Evolutionary conservation across 2,797 vertebrate genomes (phyloP), one percentile per base, ranked within the genome.

Genomic region (Dicrostonyx torquatus): DNA sequence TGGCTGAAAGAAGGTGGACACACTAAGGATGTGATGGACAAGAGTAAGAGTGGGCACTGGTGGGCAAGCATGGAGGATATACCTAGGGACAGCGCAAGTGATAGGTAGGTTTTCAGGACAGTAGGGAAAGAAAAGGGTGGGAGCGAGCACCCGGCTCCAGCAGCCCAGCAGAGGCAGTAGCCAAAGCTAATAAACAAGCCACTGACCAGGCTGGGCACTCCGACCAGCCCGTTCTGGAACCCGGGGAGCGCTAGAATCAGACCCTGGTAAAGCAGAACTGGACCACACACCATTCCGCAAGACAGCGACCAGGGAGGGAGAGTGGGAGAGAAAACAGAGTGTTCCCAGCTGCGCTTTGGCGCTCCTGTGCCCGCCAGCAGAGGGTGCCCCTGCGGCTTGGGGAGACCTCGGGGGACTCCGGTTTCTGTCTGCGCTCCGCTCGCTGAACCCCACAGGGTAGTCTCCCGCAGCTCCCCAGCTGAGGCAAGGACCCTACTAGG

Each of bases 301-400:
- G 6, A n/a, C 24, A 9, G 15, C 17, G 10, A 62, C 29, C 31
- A 22, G 26, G n/a, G n/a, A 58, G 24, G 37, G n/a, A 58, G 24
- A 34, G 80, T 34, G 60, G 26, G 37, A 62, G 68, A 50, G 24
- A 43, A 58, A n/a, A 48, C 48, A 13, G 18, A 40, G 80, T 55
- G 64, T 40, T 86, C 80, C 73, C 78, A 9, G n/a, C 22, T 43
- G 77, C 13, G 82, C 55, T 17, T 85, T n/a, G 1, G 50, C 73
- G 77, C 66, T 50, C 29, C 83, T 43, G 75, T 87, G 62, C 94
- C 92, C 66, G 50, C 96, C 95, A 75, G 95, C 89, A 95, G 97
- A 37, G 95, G 97, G 93, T 93, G 95, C 50, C 95, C 95, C 90
- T 60, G 93, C 48, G n/a, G 87, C 62, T 58, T 53, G 37, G 94